Conservation (phyloP, 2,888 invertebrate genomes). For the Lasioglossum leucozonium region DNA sequence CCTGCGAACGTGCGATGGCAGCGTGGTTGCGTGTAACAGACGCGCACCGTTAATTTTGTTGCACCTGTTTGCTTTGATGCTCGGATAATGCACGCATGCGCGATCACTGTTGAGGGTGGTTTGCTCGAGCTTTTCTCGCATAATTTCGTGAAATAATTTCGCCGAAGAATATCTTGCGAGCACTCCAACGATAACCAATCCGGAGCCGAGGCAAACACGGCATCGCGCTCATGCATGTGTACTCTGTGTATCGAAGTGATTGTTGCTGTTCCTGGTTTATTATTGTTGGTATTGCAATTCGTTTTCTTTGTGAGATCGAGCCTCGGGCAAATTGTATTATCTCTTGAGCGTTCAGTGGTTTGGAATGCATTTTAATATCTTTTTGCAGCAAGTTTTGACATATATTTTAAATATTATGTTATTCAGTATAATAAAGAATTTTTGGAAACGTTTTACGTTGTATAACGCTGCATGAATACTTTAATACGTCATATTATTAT, state of each 20-base stretch:
- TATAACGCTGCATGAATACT: neutral
- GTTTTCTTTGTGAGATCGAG: neutral
- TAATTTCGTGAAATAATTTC: neutral
- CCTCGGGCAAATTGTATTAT: neutral
- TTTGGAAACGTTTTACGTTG: neutral
- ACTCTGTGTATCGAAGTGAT: neutral
- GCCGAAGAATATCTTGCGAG: neutral
- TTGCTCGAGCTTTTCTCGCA: neutral
- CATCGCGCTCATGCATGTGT: neutral
- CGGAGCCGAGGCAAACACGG: neutral
- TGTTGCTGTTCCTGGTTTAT: neutral
- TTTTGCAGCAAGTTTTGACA: neutral
- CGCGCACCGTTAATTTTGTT: slow-evolving; percentile 23
- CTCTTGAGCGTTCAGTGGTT: neutral
- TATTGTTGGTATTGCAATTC: neutral
- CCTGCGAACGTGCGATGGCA: neutral
- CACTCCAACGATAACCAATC: neutral
- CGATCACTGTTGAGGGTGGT: neutral
- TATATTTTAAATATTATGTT: too few relatives aligned
- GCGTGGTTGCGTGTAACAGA: slow-evolving; percentile 8
- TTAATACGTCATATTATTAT: neutral
- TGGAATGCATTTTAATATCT: neutral
- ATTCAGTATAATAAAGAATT: too few relatives aligned
- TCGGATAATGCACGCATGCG: neutral
- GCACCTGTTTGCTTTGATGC: slow-evolving; percentile 22